A percentile compares a stretch with the other conserved stretches of the same genome.
These are phyloP conservation scores for Cyanoramphus novaezelandiae DNA, from an alignment of 2,113 vertebrate species.

Conservation along the genomic window DNA sequence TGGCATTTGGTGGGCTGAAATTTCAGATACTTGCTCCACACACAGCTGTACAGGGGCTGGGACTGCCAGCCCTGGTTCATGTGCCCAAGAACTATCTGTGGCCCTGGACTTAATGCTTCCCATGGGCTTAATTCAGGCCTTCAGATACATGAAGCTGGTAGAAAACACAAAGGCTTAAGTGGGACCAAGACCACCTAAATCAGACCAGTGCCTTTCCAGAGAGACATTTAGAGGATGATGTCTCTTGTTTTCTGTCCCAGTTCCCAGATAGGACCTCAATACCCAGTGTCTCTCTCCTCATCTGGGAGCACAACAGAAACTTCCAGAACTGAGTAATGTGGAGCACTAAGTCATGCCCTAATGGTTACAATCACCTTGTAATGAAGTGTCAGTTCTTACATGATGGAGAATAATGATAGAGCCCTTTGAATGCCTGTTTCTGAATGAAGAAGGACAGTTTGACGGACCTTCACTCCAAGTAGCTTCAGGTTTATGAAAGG, in stretches of 20 bases:
- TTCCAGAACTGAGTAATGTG: neutral
- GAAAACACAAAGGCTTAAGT: neutral
- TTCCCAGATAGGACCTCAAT: neutral
- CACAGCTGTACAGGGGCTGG: neutral
- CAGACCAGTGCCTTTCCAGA: neutral
- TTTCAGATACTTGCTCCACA: neutral
- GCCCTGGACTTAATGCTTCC: neutral
- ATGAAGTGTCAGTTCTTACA: neutral
- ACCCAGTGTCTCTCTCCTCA: neutral
- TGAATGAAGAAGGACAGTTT: constrained; percentile 11
- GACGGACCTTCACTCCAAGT: neutral
- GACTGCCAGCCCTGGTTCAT: rapidly evolving
- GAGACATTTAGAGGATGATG: rapidly evolving
- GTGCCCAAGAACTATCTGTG: neutral
- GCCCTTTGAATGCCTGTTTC: neutral
- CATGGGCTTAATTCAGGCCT: neutral
- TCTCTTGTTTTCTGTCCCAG: neutral
- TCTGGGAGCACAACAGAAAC: neutral
- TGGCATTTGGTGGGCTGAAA: neutral
- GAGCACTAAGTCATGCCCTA: neutral
- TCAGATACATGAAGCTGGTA: neutral
- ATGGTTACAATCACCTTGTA: neutral
- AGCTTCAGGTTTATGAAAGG: neutral
- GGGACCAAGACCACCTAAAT: neutral
- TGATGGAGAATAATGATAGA: neutral